A percentile compares a stretch with the other conserved stretches of the same genome.
Evolutionary conservation across 1,140 invertebrate species (phyloP).

Genomic region (Arion vulgaris): DNA sequence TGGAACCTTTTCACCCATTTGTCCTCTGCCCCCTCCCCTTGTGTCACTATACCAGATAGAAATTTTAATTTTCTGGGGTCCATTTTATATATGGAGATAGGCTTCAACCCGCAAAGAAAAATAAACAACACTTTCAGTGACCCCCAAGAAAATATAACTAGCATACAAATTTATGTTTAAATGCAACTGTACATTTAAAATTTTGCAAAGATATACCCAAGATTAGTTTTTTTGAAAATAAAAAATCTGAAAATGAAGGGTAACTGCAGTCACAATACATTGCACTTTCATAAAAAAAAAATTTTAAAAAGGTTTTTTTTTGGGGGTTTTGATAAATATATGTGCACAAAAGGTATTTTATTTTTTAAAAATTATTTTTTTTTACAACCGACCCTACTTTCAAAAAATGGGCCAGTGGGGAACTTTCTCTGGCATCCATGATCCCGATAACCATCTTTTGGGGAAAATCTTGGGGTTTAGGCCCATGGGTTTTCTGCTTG

Average conservation of each 20-base stretch:
- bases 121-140: background rate
- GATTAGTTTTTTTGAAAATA: too few species aligned
- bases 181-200: too few species aligned
- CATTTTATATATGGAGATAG: slow-evolving; percentile 43
- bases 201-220: too few species aligned
- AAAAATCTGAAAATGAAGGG: too few species aligned
- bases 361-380: too few species aligned
- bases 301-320: too few species aligned
- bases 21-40: slow-evolving; percentile 45
- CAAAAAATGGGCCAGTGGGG: background rate
- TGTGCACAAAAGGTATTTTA: too few species aligned
- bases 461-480: background rate
- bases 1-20: slow-evolving; percentile 67
- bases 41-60: slow-evolving; percentile 65
- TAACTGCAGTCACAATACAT: too few species aligned
- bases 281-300: too few species aligned
- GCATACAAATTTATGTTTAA: too few species aligned
- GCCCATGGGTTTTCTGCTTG: background rate
- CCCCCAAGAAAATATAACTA: too few species aligned
- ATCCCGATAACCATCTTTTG: background rate
- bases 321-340: too few species aligned
- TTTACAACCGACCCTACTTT: background rate
- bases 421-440: background rate
- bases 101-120: background rate
- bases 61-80: slow-evolving; percentile 67